Conservation (phyloP, 1,140 invertebrate species). For the Aphelinus atriplicis region DNA sequence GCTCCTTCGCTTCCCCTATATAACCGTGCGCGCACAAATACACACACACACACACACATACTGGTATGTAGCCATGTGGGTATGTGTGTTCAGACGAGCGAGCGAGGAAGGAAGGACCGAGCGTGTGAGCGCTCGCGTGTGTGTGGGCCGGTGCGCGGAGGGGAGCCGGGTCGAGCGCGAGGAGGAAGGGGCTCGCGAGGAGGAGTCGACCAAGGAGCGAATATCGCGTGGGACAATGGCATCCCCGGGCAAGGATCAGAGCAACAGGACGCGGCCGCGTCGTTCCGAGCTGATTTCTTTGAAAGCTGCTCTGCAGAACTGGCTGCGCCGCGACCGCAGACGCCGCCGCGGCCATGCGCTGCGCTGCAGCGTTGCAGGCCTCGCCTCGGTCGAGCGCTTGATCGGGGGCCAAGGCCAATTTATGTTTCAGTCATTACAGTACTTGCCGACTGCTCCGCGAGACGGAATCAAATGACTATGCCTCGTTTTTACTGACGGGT, state of each 20-base stretch:
- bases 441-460: no score
- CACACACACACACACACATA: background rate
- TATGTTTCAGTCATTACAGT: no score
- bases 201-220: conserved; percentile 38
- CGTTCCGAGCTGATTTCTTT: no score
- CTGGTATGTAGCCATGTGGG: no score
- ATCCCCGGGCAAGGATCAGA: conserved; percentile 57
- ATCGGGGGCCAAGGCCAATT: no score
- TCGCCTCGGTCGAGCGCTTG: no score
- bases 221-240: conserved; percentile 58
- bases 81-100: conserved; percentile 30
- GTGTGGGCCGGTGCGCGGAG: background rate
- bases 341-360: no score
- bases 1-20: background rate
- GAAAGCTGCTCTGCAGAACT: background rate
- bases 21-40: conserved; percentile 23
- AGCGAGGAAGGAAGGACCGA: background rate
- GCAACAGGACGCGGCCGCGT: conserved; percentile 53
- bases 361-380: no score
- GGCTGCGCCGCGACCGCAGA: no score
- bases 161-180: conserved; percentile 41
- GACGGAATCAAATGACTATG: no score
- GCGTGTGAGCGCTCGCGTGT: no score
- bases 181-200: conserved; percentile 45
- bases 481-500: no score